phyloP scores from a whole-genome alignment of 2,888 invertebrate species.

The Xanthostigma xanthostigma region DNA sequence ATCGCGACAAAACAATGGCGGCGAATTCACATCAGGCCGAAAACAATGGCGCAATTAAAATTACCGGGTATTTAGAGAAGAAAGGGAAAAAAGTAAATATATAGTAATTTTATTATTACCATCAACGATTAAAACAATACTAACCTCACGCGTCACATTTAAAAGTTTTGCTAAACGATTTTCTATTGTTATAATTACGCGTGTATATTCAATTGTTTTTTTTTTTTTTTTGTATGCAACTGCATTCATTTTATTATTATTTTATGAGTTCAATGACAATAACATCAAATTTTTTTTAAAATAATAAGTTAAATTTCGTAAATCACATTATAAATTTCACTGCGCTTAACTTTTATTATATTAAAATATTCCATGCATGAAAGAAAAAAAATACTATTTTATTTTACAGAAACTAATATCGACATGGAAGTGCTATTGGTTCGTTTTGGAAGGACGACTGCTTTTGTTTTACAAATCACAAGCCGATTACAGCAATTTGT shows the following conservation, averaged over 20 bases:
- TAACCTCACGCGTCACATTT: background rate
- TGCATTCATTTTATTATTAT: no score
- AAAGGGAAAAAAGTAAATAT: slow-evolving; percentile 32
- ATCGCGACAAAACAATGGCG: background rate
- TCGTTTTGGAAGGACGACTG: slow-evolving; percentile 35
- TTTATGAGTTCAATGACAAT: no score
- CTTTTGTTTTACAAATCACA: slow-evolving; percentile 36
- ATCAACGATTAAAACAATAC: slow-evolving; percentile 1
- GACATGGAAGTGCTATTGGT: slow-evolving; percentile 38
- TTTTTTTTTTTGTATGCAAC: no score
- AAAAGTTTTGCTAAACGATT: no score
- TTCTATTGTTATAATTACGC: no score
- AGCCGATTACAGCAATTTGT: slow-evolving; percentile 32
- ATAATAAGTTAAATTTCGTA: no score
- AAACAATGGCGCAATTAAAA: slow-evolving; percentile 20
- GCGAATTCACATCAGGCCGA: background rate
- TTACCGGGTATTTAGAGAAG: slow-evolving; percentile 35
- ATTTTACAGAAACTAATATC: slow-evolving; percentile 26
- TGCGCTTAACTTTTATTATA: background rate
- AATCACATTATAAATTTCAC: no score
- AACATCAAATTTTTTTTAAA: no score
- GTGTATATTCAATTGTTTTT: no score
- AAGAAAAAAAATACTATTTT: background rate
- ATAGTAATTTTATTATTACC: slow-evolving; percentile 1
- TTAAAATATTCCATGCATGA: background rate